phyloP scores from a whole-genome alignment of 2,797 vertebrate genomes.

The Staurois parvus region DNA sequence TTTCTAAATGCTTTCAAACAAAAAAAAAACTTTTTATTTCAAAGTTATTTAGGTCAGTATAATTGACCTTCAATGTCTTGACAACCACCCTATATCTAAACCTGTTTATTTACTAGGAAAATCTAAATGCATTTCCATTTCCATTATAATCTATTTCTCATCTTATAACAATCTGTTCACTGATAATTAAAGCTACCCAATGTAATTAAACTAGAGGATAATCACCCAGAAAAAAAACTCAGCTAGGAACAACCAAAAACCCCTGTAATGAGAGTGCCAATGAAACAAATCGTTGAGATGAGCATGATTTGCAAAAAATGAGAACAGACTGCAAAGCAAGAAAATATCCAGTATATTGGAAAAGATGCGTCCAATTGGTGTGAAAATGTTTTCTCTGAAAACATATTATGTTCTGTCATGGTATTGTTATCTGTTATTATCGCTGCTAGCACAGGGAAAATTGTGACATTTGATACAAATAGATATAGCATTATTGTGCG shows the following conservation, averaged over 20 bases:
- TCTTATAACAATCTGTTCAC: background rate
- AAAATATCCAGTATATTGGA: conserved; percentile 10
- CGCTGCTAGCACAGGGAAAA: background rate
- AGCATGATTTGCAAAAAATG: conserved; percentile 15
- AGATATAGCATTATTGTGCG: conserved; percentile 9
- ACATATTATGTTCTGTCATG: conserved; percentile 14
- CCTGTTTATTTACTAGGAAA: background rate
- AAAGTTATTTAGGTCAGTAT: background rate
- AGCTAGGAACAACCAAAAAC: background rate
- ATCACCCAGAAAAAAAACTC: background rate
- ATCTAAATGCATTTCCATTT: background rate
- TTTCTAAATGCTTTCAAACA: too few species aligned
- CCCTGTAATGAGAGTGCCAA: background rate
- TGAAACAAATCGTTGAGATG: background rate
- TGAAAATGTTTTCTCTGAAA: conserved; percentile 31
- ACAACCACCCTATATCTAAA: background rate
- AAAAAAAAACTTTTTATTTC: background rate
- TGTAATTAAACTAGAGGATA: conserved; percentile 21
- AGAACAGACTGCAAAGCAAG: conserved; percentile 33
- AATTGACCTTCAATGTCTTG: background rate
- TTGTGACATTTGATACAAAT: conserved; percentile 30
- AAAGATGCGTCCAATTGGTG: conserved; percentile 21
- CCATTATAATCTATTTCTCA: background rate
- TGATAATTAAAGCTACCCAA: background rate
- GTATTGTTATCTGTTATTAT: conserved; percentile 43